These are phyloP conservation scores for Struthio camelus DNA, from an alignment of 2,113 vertebrate species.

Conservation along the genomic window DNA sequence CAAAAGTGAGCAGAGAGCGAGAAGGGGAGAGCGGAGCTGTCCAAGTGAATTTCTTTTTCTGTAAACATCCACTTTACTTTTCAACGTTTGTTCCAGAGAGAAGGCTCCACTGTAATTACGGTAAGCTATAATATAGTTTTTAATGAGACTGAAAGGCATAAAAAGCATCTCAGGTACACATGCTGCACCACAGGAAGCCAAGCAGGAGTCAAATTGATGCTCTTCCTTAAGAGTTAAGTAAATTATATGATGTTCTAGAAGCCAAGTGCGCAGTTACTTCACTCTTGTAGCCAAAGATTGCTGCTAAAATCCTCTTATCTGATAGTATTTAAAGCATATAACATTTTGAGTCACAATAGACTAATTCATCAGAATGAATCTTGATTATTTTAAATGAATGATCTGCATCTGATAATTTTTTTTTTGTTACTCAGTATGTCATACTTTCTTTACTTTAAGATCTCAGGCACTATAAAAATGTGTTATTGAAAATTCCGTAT, in stretches of 20 bases:
- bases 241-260: neutral
- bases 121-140: neutral
- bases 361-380: neutral
- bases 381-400: neutral
- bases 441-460: neutral
- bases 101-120: neutral
- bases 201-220: neutral
- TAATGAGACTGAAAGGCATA: neutral
- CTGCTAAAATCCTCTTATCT: neutral
- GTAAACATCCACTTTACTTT: neutral
- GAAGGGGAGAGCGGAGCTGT: neutral
- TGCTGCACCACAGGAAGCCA: neutral
- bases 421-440: neutral
- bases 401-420: neutral
- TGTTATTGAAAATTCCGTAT: neutral
- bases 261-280: conserved; percentile 4
- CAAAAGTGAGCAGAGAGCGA: neutral
- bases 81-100: neutral
- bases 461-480: neutral
- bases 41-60: neutral
- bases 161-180: neutral
- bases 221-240: neutral
- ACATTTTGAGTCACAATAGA: neutral
- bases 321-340: conserved; percentile 30
- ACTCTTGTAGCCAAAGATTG: neutral